phyloP scores from a whole-genome alignment of 1,140 invertebrate genomes.

The Trichoplusia ni region DNA sequence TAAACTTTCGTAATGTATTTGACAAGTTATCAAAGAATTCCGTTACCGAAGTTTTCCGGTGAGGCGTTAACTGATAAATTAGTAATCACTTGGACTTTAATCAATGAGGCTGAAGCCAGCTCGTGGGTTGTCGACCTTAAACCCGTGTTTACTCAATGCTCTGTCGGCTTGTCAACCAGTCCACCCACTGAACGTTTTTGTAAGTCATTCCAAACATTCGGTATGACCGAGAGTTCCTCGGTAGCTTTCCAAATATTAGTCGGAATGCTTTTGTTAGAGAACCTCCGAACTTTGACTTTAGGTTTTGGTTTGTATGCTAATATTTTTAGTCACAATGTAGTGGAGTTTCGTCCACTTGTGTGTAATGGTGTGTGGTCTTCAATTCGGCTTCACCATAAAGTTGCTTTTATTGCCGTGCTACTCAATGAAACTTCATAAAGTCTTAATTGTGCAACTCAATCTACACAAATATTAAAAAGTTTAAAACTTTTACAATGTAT shows the following conservation, averaged over 20 bases:
- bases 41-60: constrained; percentile 27
- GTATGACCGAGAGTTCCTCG: constrained; percentile 46
- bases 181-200: constrained; percentile 64
- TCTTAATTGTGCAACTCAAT: too few species aligned
- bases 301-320: too few species aligned
- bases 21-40: background rate
- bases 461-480: too few species aligned
- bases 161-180: constrained; percentile 68
- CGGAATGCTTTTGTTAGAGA: background rate
- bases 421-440: too few species aligned
- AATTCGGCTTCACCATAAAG: too few species aligned
- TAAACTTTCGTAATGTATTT: background rate
- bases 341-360: too few species aligned
- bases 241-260: constrained; percentile 25
- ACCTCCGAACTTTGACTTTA: too few species aligned
- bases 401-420: too few species aligned
- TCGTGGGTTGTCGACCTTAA: constrained; percentile 62
- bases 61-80: constrained; percentile 57
- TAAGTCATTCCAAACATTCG: constrained; percentile 58
- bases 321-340: too few species aligned
- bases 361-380: too few species aligned
- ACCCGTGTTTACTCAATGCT: constrained; percentile 56
- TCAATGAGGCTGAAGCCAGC: constrained; percentile 48
- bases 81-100: constrained; percentile 61
- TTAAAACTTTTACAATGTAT: background rate